Evolutionary conservation across 2,797 vertebrate genomes (phyloP).

Genomic region (Coranthus polyacanthus): DNA sequence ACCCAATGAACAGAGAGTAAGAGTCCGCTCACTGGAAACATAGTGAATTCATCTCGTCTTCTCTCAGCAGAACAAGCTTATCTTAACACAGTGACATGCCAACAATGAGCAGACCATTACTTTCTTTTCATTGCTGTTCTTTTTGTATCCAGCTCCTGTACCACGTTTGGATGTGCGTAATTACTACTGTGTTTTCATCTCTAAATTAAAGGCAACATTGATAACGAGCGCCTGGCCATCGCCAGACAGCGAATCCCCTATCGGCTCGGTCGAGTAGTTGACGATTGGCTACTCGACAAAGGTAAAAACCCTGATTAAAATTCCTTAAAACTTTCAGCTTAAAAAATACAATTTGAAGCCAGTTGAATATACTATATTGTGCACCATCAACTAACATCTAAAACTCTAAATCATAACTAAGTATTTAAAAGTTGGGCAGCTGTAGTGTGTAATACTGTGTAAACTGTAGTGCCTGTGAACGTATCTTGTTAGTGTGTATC

Average conservation of each 20-base stretch:
- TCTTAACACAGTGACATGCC: conserved; percentile 68
- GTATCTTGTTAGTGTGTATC: conserved; percentile 88
- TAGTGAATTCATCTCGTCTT: conserved; percentile 68
- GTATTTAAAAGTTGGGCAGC: conserved; percentile 97
- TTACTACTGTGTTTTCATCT: conserved; percentile 89
- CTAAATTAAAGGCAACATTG: conserved; percentile 99
- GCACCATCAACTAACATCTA: conserved; percentile 99
- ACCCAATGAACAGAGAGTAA: conserved; percentile 87
- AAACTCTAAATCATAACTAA: conserved; percentile 99
- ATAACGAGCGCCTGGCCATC: conserved; percentile 99
- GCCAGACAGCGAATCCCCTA: conserved; percentile 99
- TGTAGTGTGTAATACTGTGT: conserved; percentile 99
- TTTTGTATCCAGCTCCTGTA: conserved; percentile 87
- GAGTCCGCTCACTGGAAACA: conserved; percentile 81
- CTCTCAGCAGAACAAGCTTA: conserved; percentile 55
- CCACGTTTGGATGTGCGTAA: conserved; percentile 86
- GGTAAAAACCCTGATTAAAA: conserved; percentile 99
- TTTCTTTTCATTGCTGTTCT: conserved; percentile 87
- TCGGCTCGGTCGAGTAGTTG: conserved; percentile 99
- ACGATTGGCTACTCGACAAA: conserved; percentile 99
- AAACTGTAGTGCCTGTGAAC: conserved; percentile 93
- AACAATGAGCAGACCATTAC: conserved; percentile 84
- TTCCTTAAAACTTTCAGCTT: conserved; percentile 92
- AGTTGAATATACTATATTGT: conserved; percentile 92
- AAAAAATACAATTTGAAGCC: conserved; percentile 95